phyloP scores from a whole-genome alignment of 1,140 invertebrate genomes.

The Copidosoma floridanum region DNA sequence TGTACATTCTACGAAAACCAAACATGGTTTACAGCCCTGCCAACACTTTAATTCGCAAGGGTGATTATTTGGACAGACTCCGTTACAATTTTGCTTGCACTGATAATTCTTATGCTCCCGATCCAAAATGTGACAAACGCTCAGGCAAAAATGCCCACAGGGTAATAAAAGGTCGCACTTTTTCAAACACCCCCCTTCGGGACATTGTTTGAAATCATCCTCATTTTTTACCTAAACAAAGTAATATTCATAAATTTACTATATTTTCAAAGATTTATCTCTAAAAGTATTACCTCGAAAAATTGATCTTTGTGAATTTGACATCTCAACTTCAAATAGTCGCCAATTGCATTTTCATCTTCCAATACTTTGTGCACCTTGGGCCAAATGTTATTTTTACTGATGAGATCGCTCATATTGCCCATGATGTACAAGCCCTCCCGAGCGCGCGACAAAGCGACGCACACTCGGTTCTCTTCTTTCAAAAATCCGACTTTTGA shows the following conservation, averaged over 20 bases:
- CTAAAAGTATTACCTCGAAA: background rate
- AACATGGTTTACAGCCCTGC: background rate
- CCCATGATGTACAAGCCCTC: slow-evolving; percentile 69
- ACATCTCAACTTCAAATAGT: slow-evolving; percentile 5
- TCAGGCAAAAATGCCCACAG: too few species aligned
- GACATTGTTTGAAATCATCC: background rate
- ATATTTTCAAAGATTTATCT: too few species aligned
- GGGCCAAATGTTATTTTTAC: slow-evolving; percentile 57
- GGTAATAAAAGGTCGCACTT: background rate
- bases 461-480: slow-evolving; percentile 67
- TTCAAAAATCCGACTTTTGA: slow-evolving; percentile 76
- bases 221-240: background rate
- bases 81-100: background rate
- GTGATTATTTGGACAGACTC: background rate
- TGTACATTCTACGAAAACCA: too few species aligned
- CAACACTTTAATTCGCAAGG: background rate
- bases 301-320: slow-evolving; percentile 2
- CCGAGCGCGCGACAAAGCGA: slow-evolving; percentile 73
- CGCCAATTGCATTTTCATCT: slow-evolving; percentile 50
- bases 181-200: background rate
- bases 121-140: background rate
- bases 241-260: background rate
- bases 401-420: slow-evolving; percentile 64
- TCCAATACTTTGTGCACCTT: slow-evolving; percentile 54
- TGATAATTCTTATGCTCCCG: background rate